Conservation (phyloP, 2,888 invertebrate species). For the Papilio gigon region DNA sequence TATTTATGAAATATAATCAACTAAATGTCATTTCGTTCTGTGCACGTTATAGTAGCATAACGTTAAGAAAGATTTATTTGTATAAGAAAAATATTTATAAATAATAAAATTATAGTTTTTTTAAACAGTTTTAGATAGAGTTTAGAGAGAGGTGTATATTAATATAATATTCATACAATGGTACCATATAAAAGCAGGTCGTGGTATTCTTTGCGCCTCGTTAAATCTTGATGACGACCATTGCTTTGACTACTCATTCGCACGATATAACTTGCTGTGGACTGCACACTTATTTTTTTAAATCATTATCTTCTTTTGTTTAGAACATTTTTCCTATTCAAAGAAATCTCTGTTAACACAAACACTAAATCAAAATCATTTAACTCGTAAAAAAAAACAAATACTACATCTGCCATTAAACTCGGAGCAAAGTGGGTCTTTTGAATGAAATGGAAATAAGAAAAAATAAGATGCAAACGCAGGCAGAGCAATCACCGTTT, state of each 20-base stretch:
- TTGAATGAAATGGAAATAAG: slow-evolving; percentile 20
- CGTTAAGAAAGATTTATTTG: too few species aligned
- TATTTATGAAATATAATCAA: too few species aligned
- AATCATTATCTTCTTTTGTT: neutral
- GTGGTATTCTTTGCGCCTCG: neutral
- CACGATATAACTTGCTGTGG: neutral
- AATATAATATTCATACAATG: neutral
- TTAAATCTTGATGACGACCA: neutral
- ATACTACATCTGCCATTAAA: slow-evolving; percentile 12
- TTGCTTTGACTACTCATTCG: neutral
- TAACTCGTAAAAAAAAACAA: neutral
- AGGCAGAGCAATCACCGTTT: slow-evolving; percentile 22
- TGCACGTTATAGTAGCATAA: too few species aligned
- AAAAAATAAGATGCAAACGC: slow-evolving; percentile 11
- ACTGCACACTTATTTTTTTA: neutral
- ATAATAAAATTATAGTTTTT: too few species aligned
- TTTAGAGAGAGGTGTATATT: neutral
- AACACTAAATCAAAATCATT: neutral
- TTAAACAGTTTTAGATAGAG: too few species aligned
- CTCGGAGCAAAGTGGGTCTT: slow-evolving; percentile 12
- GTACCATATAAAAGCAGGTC: neutral
- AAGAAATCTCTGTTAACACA: neutral
- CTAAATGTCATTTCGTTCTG: too few species aligned
- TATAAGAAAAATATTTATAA: too few species aligned
- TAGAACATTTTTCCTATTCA: neutral